These are phyloP conservation scores for Eulithis testata DNA, from an alignment of 2,888 invertebrate genomes.

Conservation along the genomic window DNA sequence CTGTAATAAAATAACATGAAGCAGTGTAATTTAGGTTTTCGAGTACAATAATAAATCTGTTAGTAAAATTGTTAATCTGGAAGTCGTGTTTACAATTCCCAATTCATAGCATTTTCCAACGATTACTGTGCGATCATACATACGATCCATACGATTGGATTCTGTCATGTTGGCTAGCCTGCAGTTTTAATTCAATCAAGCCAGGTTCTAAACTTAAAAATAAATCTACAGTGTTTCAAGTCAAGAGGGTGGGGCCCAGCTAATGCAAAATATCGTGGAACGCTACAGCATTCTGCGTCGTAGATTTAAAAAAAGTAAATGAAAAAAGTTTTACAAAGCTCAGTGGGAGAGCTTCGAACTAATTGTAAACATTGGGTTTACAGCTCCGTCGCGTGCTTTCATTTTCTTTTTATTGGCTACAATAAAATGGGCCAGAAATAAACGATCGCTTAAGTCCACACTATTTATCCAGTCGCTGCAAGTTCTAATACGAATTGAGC, in stretches of 20 bases:
- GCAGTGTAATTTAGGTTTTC: neutral
- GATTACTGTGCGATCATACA: too few species aligned
- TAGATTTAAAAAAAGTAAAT: constrained; percentile 33
- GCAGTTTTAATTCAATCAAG: neutral
- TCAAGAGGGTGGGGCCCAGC: neutral
- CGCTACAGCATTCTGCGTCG: constrained; percentile 1
- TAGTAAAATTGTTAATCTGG: too few species aligned
- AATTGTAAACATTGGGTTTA: constrained; percentile 53
- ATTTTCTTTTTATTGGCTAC: constrained; percentile 57
- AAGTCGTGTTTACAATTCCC: too few species aligned
- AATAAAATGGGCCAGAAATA: constrained; percentile 53
- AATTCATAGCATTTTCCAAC: too few species aligned
- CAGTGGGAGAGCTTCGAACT: constrained; percentile 45
- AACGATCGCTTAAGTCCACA: constrained; percentile 22
- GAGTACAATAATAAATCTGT: too few species aligned
- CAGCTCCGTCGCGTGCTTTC: constrained; percentile 37
- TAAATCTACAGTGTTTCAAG: constrained; percentile 1
- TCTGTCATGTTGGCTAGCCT: too few species aligned
- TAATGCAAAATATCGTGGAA: constrained; percentile 6
- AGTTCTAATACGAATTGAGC: constrained; percentile 3
- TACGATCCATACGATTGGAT: too few species aligned
- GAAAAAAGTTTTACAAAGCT: constrained; percentile 35
- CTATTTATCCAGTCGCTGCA: constrained; percentile 14
- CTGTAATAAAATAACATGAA: neutral
- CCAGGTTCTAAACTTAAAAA: neutral